A percentile compares a stretch with the other conserved stretches of the same genome.
These are phyloP conservation scores for Labroides dimidiatus DNA, from an alignment of 2,797 vertebrate genomes.

Conservation along the genomic window DNA sequence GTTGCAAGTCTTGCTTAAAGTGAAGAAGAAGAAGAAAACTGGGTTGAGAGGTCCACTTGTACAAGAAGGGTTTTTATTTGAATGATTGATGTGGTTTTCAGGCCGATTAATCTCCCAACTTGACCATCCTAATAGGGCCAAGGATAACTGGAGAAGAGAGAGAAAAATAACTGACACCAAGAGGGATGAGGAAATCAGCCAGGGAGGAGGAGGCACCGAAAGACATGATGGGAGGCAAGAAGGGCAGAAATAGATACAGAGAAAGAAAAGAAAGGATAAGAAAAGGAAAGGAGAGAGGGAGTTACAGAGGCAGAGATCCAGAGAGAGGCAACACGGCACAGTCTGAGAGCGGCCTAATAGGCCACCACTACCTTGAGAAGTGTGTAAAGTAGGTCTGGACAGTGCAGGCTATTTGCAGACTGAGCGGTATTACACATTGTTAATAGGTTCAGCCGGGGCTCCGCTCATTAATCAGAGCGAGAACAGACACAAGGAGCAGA, in stretches of 20 bases:
- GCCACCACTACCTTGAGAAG: constrained; percentile 66
- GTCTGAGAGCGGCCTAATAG: constrained; percentile 62
- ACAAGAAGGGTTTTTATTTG: constrained; percentile 3
- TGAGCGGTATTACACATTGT: constrained; percentile 68
- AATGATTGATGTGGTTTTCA: constrained; percentile 60
- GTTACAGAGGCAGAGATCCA: constrained; percentile 25
- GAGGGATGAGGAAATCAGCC: constrained; percentile 31
- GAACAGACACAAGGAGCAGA: constrained; percentile 53
- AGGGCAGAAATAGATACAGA: constrained; percentile 52
- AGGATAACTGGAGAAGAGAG: constrained; percentile 50
- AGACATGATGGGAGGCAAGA: constrained; percentile 36
- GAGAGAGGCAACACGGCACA: constrained; percentile 35
- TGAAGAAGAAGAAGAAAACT: constrained; percentile 24
- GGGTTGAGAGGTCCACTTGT: constrained; percentile 45
- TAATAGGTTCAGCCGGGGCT: constrained; percentile 71
- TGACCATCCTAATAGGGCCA: constrained; percentile 65
- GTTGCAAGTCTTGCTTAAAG: not conserved
- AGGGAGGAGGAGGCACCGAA: constrained; percentile 34
- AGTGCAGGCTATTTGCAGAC: constrained; percentile 68
- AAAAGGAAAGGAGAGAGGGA: constrained; percentile 21
- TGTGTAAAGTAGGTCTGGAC: constrained; percentile 75
- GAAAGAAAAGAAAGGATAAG: constrained; percentile 5
- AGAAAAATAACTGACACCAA: constrained; percentile 40
- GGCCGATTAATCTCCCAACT: constrained; percentile 60
- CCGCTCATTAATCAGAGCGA: constrained; percentile 72